These are phyloP conservation scores for Haliclona indistincta DNA, from an alignment of 37 sponge, comb jelly and placozoan genomes.

Conservation along the genomic window DNA sequence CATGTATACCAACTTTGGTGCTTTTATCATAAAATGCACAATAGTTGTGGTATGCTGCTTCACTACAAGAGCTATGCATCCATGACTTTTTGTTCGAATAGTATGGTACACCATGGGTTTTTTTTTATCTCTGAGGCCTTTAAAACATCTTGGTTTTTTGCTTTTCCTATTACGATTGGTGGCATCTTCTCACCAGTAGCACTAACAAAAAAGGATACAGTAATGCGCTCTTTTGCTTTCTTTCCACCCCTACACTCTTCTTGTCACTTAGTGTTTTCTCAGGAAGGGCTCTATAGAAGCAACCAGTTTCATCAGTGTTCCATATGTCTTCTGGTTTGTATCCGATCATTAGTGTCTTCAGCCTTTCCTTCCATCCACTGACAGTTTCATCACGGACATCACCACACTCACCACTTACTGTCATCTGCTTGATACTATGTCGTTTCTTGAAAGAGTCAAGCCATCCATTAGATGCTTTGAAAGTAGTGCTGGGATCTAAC, in stretches of 20 bases:
- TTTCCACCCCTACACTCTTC: slow-evolving; percentile 14
- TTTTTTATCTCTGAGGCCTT: slow-evolving; percentile 22
- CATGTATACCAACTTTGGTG: no score
- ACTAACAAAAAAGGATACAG: slow-evolving; percentile 29
- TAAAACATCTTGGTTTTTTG: slow-evolving; percentile 30
- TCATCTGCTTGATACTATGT: slow-evolving; percentile 31
- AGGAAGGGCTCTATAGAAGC: slow-evolving; percentile 45
- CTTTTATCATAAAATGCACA: no score
- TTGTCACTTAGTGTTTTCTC: slow-evolving; percentile 30
- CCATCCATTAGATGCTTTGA: slow-evolving; percentile 65
- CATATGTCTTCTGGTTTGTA: slow-evolving; percentile 42
- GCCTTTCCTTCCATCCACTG: slow-evolving; percentile 21
- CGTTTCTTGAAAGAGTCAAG: slow-evolving; percentile 49
- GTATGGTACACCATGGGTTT: slow-evolving; percentile 30
- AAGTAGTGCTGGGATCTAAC: neutral
- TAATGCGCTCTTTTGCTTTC: slow-evolving; percentile 32
- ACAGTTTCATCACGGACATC: slow-evolving; percentile 31
- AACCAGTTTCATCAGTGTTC: slow-evolving; percentile 40
- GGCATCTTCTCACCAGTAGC: slow-evolving; percentile 47
- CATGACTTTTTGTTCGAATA: slow-evolving; percentile 28
- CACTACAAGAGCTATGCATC: no score
- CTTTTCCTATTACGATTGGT: slow-evolving; percentile 53
- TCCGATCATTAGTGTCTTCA: slow-evolving; percentile 4
- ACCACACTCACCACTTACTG: slow-evolving; percentile 35
- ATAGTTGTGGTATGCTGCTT: no score